Evolutionary conservation across 2,113 vertebrate species (phyloP), one percentile per base, ranked within the genome.

Genomic region (Phyllostomus discolor): DNA sequence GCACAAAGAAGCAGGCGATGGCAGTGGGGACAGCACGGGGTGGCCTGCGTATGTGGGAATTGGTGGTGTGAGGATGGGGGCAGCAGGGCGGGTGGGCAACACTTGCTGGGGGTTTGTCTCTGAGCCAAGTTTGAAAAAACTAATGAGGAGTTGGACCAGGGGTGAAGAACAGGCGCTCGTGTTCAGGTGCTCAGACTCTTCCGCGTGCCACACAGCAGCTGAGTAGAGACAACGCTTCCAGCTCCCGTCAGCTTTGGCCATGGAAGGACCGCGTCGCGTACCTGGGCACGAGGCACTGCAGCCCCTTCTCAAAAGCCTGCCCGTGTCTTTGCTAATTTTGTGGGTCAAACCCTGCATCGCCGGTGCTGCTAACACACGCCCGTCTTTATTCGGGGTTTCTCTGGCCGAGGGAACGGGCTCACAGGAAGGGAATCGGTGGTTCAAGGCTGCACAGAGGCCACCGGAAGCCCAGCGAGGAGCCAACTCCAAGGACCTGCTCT

Each of bases 321-420:
- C 26, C 7, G 14, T 38, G 33, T 38, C 59, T 93, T 86, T 17
- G 46, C 46, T 33, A 5, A 26, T 17, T 28, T 86, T 79, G 11
- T 19, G 22, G 82, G 38, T 20, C 67, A 59, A 67, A 43, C 20
- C 31, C 80, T 11, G 38, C 5, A 15, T 69, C 24, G 22, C 14
- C 0, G 48, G 82, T 33, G 54, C 59, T 57, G 11, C 7, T 2
- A 4, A 43, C 24, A 7, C 6, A 2, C 2, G 64, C 43, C 59
- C 52, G 8, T 78, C 64, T 91, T 78, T 41, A 62, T 38, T 67
- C 67, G 15, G 17, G 83, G 67, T 50, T 94, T 85, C 76, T 69
- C 59, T 31, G 81, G 90, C 83, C 4, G 1, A 69, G 33, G 57
- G 15, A 14, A 22, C 17, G 20, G 46, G 31, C 35, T 50, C 5